Conservation (phyloP, 2,113 vertebrate genomes). For the Actenoides hombroni region DNA sequence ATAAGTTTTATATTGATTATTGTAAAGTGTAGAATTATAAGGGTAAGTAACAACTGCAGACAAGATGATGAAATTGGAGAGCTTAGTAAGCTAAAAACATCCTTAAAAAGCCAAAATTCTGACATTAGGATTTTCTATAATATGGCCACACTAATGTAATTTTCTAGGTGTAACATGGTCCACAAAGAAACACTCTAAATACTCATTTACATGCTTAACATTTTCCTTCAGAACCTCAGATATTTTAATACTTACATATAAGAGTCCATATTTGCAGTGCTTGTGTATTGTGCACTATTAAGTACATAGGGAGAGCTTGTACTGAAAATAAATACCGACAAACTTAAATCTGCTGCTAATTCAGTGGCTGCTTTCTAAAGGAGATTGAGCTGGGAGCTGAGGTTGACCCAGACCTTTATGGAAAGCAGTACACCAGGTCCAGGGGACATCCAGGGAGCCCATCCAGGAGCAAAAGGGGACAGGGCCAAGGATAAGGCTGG, state of each 20-base stretch:
- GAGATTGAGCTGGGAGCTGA: fast-evolving
- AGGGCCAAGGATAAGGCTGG: not conserved
- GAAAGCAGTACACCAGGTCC: not conserved
- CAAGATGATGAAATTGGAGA: not conserved
- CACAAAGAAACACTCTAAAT: not conserved
- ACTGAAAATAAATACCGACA: not conserved
- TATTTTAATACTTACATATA: not conserved
- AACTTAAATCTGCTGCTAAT: not conserved
- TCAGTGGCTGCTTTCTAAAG: not conserved
- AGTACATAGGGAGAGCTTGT: not conserved
- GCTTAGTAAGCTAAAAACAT: not conserved
- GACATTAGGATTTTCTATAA: not conserved
- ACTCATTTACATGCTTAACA: not conserved
- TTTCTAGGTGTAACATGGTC: not conserved
- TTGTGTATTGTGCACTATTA: not conserved
- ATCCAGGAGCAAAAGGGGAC: not conserved
- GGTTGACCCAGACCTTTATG: not conserved
- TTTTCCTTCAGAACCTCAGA: not conserved
- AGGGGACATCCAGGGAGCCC: not conserved
- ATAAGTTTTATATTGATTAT: not conserved
- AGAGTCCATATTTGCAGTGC: not conserved
- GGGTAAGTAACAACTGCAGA: not conserved
- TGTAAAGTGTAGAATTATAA: not conserved
- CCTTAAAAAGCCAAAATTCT: not conserved
- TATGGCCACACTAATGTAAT: not conserved